These are phyloP conservation scores for Thamnaconus septentrionalis DNA, from an alignment of 2,113 vertebrate species.

Conservation along the genomic window DNA sequence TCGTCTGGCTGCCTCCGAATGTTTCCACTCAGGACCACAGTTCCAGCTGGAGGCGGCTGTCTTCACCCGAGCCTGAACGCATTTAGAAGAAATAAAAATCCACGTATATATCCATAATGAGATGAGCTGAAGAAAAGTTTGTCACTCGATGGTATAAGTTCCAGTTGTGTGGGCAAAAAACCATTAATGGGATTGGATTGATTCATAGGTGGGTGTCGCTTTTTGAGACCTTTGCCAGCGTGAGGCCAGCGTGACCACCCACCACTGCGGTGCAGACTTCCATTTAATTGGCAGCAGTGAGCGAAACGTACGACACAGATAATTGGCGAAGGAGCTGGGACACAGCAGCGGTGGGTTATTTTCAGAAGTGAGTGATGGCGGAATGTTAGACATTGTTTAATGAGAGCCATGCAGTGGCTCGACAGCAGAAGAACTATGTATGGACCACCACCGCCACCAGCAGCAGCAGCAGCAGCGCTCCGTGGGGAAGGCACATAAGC, in stretches of 20 bases:
- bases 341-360: slow-evolving; percentile 19
- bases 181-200: slow-evolving; percentile 22
- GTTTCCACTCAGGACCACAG: slow-evolving; percentile 19
- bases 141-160: not conserved
- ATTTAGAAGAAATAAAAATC: not conserved
- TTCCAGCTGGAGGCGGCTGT: slow-evolving; percentile 7
- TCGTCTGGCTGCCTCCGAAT: slow-evolving; percentile 12
- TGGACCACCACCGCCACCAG: not conserved
- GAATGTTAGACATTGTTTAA: slow-evolving; percentile 64
- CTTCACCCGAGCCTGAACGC: slow-evolving; percentile 8
- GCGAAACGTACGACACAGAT: slow-evolving; percentile 11
- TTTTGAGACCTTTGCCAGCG: slow-evolving; percentile 2
- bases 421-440: slow-evolving; percentile 17
- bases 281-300: slow-evolving; percentile 1
- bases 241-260: not conserved
- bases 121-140: not conserved
- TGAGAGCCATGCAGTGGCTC: slow-evolving; percentile 43
- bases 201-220: slow-evolving; percentile 9
- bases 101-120: not conserved
- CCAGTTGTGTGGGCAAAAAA: slow-evolving; percentile 11
- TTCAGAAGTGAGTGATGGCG: slow-evolving; percentile 48
- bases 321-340: slow-evolving; percentile 21
- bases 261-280: slow-evolving; percentile 9
- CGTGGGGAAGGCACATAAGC: slow-evolving; percentile 54
- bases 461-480: slow-evolving; percentile 1